Percentiles rank a stretch among this genome's conserved stretches.
These are phyloP conservation scores for Drosophila melanica DNA, from an alignment of 1,140 invertebrate genomes.

Conservation along the genomic window DNA sequence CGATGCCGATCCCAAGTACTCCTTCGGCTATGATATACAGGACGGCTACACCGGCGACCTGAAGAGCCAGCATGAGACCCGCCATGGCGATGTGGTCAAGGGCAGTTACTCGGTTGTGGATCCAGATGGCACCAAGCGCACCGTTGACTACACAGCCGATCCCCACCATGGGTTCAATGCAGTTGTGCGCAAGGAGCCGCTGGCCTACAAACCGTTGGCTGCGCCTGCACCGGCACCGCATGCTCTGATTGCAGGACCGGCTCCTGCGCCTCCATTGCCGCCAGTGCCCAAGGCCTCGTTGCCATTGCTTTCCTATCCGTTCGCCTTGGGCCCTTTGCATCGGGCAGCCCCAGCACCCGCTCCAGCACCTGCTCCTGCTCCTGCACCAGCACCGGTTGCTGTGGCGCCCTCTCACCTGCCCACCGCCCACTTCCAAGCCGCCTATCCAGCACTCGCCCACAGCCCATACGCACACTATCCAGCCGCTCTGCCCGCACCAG, in stretches of 20 bases:
- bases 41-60: constrained; percentile 86
- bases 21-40: constrained; percentile 86
- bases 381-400: constrained; percentile 47
- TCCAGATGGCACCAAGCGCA: constrained; percentile 87
- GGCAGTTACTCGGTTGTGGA: constrained; percentile 88
- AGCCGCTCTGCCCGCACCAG: constrained; percentile 36
- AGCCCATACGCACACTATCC: constrained; percentile 72
- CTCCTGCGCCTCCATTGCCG: constrained; percentile 62
- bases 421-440: constrained; percentile 72
- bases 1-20: constrained; percentile 86
- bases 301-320: constrained; percentile 61
- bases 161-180: constrained; percentile 84
- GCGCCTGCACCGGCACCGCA: constrained; percentile 57
- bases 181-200: constrained; percentile 84
- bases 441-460: constrained; percentile 74
- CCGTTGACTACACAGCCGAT: constrained; percentile 88
- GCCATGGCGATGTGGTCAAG: constrained; percentile 87
- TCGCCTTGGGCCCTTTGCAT: constrained; percentile 55
- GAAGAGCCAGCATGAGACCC: constrained; percentile 86
- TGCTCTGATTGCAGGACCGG: constrained; percentile 54
- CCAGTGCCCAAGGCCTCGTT: constrained; percentile 61
- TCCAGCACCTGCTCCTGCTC: constrained; percentile 45
- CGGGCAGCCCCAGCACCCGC: constrained; percentile 45
- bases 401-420: constrained; percentile 49
- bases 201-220: constrained; percentile 80